Conservation (phyloP, 2,113 vertebrate species). For the Nerophis ophidion region DNA sequence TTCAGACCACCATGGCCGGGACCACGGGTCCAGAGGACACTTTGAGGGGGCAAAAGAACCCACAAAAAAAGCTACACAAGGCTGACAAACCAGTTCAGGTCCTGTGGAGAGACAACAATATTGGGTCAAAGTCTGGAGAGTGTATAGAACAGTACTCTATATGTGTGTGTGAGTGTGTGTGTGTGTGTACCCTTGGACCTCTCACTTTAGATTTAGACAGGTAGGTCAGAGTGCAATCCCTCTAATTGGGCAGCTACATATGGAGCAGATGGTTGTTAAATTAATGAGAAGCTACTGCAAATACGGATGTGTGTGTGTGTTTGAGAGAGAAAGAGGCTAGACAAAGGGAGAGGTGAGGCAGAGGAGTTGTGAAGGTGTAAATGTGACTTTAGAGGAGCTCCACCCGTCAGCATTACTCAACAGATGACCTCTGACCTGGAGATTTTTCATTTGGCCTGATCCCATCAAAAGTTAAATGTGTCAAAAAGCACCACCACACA, state of each 20-base stretch:
- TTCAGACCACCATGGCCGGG: conserved; percentile 53
- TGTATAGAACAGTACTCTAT: not conserved
- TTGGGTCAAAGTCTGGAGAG: conserved; percentile 49
- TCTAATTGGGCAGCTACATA: conserved; percentile 62
- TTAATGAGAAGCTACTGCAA: conserved; percentile 40
- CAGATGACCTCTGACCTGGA: conserved; percentile 31
- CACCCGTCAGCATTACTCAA: conserved; percentile 10
- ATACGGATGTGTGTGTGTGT: not conserved
- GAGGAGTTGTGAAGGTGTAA: conserved; percentile 19
- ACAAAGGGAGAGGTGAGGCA: conserved; percentile 14
- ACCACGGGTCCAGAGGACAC: conserved; percentile 46
- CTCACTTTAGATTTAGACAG: conserved; percentile 57
- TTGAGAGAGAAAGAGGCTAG: not conserved
- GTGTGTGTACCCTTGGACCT: conserved; percentile 9
- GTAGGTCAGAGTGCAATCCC: conserved; percentile 56
- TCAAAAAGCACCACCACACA: no score
- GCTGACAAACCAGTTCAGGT: conserved; percentile 62
- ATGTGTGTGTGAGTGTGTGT: not conserved
- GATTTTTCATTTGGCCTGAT: not conserved
- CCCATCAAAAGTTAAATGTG: not conserved
- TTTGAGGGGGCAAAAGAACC: conserved; percentile 25
- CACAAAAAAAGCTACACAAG: conserved; percentile 41
- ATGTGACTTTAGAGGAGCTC: conserved; percentile 15
- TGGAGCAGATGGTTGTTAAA: conserved; percentile 58
- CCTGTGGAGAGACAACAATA: conserved; percentile 61